Evolutionary conservation across 2,797 vertebrate genomes (phyloP), one percentile per base, ranked within the genome.

Genomic region (Periparus ater): DNA sequence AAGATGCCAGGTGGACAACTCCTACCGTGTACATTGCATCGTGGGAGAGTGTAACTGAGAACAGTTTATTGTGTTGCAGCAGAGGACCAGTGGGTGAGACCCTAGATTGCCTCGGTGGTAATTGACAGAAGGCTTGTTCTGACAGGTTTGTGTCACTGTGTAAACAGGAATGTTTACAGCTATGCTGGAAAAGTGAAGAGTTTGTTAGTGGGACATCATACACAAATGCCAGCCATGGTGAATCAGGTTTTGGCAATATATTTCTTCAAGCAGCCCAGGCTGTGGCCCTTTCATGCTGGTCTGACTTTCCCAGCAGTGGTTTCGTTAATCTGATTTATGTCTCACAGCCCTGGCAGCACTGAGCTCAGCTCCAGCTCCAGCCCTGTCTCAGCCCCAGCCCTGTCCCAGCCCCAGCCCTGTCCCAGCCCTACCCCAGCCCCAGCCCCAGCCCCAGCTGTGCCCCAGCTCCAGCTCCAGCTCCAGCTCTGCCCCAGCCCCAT

Each of bases 401-500:
- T 30, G 23, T 4, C 2, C 12, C 72, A 25, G 16, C 2, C 0
- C 16, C 10, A 36, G 8, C 36, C 36, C 36, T 9, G 36, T n/a
- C n/a, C n/a, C 27, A 19, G 13, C 7, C 0, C 45, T 36, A 10
- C 6, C 0, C 45, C 47, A 26, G 17, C 14, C 17, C 7, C 47
- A 54, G 38, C n/a, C 8, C 21, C 9, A 23, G 14, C 6, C 14
- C 22, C 54, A 23, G n/a, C 6, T 7, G 21, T 14, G 21, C 9
- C 11, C 21, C 55, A 57, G 26, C 26, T 12, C 38, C 54, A 22
- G 32, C 2, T 5, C 32, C 51, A 17, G 19, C 44, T 6, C 38
- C 20, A 25, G 11, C 1, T 17, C 18, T 13, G 8, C 1, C 1
- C 17, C 30, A 21, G 23, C 2, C 9, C 32, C n/a, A 34, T 0